Evolutionary conservation across 2,888 invertebrate genomes (phyloP), one percentile per base, ranked within the genome.

Genomic region (Cerastoderma edule): DNA sequence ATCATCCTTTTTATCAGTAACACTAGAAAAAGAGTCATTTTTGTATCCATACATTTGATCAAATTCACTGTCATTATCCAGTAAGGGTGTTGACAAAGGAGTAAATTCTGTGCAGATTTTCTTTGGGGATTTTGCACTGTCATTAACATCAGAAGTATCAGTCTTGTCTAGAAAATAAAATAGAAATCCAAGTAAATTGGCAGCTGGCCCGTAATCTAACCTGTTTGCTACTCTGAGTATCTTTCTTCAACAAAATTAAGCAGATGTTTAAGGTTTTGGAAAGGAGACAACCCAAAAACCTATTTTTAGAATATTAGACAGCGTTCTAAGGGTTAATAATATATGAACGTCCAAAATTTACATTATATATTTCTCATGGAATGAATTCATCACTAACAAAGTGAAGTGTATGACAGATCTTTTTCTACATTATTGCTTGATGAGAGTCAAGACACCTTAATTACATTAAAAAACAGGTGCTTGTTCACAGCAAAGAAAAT

Each of bases 31-130:
- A 5, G 0, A 27, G 16, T 60, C 19, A 75, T n/a, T n/a, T 46
- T 19, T 32, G 70, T 80, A 85, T 4, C 84, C 85, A 79, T 82
- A 85, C 30, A 76, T 46, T 8, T 75, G 66, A 24, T 35, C 57
- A 27, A 77, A 81, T n/a, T 27, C 13, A 27, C 63, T 48, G 8
- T 83, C 84, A 27, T 70, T 56, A 1, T 80, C 78, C 5, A 88
- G 72, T 1, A 88, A 63, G n/a, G 88, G 87, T n/a, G 85, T 78
- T 39, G 71, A 48, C 60, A 83, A 28, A 0, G 75, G 71, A 22
- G 46, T 19, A 65, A 75, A 69, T 22, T 67, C 66, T 66, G 30
- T n/a, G 19, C 33, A 22, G 16, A 24, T 60, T 27, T 39, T 60
- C 60, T 60, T 60, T 27, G n/a, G 13, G 16, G 16, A 8, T 22